A percentile compares a stretch with the other conserved stretches of the same genome.
These are phyloP conservation scores for Drosophila nr. perissopoda DNA, from an alignment of 2,888 invertebrate genomes.

Conservation along the genomic window DNA sequence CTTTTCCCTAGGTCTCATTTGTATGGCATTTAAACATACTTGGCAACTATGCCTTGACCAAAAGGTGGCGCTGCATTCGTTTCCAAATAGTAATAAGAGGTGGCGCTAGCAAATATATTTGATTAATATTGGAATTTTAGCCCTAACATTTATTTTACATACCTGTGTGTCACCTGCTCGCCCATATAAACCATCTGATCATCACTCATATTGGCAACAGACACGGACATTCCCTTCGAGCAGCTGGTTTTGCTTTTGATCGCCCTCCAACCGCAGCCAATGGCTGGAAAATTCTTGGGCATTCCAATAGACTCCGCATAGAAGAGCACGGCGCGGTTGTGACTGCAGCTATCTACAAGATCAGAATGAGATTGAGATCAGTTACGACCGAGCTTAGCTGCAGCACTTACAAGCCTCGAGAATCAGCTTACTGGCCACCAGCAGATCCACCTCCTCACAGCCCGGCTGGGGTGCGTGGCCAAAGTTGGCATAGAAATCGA, in stretches of 20 bases:
- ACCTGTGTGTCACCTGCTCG: conserved; percentile 79
- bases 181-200: conserved; percentile 80
- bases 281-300: conserved; percentile 78
- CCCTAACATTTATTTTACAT: conserved; percentile 2
- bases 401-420: conserved; percentile 74
- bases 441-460: conserved; percentile 80
- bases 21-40: conserved; percentile 10
- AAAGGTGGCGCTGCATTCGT: conserved; percentile 83
- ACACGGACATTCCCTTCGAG: conserved; percentile 18
- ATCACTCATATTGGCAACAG: conserved; percentile 21
- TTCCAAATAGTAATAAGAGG: conserved; percentile 78
- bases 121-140: neutral
- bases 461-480: conserved; percentile 83
- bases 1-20: neutral
- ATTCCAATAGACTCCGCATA: conserved; percentile 83
- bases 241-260: conserved; percentile 58
- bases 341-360: conserved; percentile 82
- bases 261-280: conserved; percentile 72
- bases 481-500: conserved; percentile 84
- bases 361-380: neutral
- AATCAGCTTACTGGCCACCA: conserved; percentile 76
- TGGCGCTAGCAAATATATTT: conserved; percentile 62
- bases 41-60: conserved; percentile 67
- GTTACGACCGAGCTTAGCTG: too few relatives aligned
- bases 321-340: conserved; percentile 82